Percentiles rank a stretch among this genome's conserved stretches.
These are phyloP conservation scores for Dryococelus australis DNA, from an alignment of 2,888 invertebrate species.

Conservation along the genomic window DNA sequence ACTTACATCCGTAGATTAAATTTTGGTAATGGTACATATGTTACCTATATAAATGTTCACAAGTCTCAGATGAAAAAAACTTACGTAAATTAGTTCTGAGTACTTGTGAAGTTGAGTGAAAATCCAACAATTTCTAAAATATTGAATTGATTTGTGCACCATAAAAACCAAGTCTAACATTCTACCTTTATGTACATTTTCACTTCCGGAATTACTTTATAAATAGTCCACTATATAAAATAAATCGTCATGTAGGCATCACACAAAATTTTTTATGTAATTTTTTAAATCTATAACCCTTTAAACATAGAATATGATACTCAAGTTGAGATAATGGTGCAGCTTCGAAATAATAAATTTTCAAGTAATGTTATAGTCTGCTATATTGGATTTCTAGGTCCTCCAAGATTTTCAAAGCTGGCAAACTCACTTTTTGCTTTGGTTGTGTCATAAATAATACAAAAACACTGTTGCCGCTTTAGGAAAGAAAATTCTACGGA, in stretches of 20 bases:
- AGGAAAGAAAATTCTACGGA: background rate
- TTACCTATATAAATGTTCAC: background rate
- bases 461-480: background rate
- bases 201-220: background rate
- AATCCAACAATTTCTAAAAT: background rate
- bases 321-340: background rate
- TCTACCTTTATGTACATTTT: background rate
- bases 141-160: background rate
- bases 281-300: background rate
- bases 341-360: background rate
- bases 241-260: background rate
- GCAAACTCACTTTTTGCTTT: constrained; percentile 7
- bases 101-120: background rate
- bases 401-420: background rate
- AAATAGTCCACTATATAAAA: background rate
- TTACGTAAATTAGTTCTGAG: background rate
- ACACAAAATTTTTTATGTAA: background rate
- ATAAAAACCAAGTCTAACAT: background rate
- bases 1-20: background rate
- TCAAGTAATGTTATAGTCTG: background rate
- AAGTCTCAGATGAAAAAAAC: background rate
- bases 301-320: background rate
- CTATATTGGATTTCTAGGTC: background rate
- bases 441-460: background rate
- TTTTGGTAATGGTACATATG: background rate